These are phyloP conservation scores for Protosalanx chinensis DNA, from an alignment of 2,797 vertebrate genomes.

Conservation along the genomic window DNA sequence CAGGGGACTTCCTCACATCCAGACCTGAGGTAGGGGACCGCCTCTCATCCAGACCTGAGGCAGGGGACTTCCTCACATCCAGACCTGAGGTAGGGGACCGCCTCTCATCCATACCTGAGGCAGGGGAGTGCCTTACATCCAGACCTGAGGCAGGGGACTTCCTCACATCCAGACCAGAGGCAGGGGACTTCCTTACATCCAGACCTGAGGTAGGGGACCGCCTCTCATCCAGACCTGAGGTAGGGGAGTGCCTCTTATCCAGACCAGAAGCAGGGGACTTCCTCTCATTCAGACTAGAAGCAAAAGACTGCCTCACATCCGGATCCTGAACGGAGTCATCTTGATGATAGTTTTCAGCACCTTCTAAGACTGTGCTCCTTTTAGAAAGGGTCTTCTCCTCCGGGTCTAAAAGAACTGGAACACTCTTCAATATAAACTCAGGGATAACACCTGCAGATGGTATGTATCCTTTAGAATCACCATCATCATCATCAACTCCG, in stretches of 20 bases:
- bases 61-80: background rate
- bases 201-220: background rate
- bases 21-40: constrained; percentile 30
- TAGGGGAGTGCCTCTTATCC: constrained; percentile 6
- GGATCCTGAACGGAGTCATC: background rate
- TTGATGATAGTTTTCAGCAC: background rate
- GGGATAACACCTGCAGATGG: constrained; percentile 61
- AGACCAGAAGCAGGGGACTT: constrained; percentile 22
- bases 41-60: too few relatives aligned
- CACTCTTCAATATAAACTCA: constrained; percentile 53
- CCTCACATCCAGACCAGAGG: constrained; percentile 5
- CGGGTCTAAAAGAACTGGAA: constrained; percentile 45
- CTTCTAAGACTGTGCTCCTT: constrained; percentile 25
- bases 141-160: constrained; percentile 23
- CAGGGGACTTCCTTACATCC: too few relatives aligned
- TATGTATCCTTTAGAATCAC: background rate
- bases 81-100: background rate
- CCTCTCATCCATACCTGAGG: constrained; percentile 38
- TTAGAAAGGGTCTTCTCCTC: constrained; percentile 38
- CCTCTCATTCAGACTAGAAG: too few relatives aligned
- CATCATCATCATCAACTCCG: background rate
- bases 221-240: constrained; percentile 37
- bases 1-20: constrained; percentile 24
- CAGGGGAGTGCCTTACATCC: constrained; percentile 7
- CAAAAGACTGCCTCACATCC: too few relatives aligned